Conservation (phyloP, 2,113 vertebrate species). For the Martes martes region DNA sequence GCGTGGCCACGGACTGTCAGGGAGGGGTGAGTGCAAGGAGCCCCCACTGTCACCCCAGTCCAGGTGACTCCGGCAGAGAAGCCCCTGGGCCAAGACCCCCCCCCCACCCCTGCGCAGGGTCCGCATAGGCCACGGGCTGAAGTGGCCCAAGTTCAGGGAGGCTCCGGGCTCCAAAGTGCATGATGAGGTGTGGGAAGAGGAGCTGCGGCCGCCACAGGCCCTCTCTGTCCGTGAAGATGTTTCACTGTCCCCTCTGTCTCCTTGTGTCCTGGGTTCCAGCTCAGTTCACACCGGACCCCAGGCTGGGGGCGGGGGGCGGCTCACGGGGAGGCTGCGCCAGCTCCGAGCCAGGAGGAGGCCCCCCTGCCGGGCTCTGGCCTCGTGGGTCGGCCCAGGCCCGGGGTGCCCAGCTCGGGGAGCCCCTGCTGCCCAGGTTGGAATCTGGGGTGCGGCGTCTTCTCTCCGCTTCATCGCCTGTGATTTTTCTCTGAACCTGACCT, state of each 20-base stretch:
- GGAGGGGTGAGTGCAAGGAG: not conserved
- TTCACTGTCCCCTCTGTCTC: not conserved
- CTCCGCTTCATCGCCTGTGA: no score
- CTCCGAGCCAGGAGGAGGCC: not conserved
- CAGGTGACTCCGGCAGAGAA: not conserved
- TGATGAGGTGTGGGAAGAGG: not conserved
- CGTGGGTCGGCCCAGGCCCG: not conserved
- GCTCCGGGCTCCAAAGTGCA: not conserved
- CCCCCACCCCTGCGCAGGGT: not conserved
- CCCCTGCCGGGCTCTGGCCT: not conserved
- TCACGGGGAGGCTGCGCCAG: not conserved
- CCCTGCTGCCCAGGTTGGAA: not conserved
- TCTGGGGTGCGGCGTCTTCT: not conserved
- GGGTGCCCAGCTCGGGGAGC: not conserved
- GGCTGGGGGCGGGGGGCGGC: not conserved
- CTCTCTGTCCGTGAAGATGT: not conserved
- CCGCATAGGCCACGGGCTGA: not conserved
- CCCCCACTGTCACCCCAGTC: not conserved
- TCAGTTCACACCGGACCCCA: not conserved
- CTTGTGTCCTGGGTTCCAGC: not conserved
- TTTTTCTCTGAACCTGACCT: no score
- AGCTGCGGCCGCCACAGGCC: accelerated
- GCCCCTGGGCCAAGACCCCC: not conserved
- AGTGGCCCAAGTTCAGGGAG: not conserved
- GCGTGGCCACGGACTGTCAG: not conserved